Conservation (phyloP, 1,140 invertebrate genomes). For the Drosophila nigromelanica region DNA sequence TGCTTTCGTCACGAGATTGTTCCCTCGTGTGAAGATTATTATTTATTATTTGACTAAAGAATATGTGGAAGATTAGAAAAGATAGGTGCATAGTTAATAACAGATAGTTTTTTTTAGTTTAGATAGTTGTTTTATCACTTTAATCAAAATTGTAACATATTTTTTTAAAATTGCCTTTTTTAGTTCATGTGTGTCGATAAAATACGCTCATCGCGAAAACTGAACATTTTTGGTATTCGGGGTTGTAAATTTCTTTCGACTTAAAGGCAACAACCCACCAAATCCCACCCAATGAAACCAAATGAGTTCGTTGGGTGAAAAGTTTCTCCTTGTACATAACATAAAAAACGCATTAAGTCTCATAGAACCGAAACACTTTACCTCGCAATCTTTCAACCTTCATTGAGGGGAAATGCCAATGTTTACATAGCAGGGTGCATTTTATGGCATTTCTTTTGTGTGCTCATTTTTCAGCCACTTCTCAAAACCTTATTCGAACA, state of each 20-base stretch:
- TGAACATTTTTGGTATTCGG: slow-evolving; percentile 38
- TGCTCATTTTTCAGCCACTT: slow-evolving; percentile 30
- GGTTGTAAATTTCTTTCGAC: slow-evolving; percentile 53
- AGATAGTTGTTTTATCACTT: no score
- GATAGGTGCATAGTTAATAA: no score
- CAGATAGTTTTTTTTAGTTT: no score
- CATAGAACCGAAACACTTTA: slow-evolving; percentile 65
- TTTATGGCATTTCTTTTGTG: slow-evolving; percentile 52
- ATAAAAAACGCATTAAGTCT: slow-evolving; percentile 74
- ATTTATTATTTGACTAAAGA: no score
- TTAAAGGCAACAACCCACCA: slow-evolving; percentile 38
- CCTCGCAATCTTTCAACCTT: slow-evolving; percentile 59
- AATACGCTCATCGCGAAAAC: slow-evolving; percentile 35
- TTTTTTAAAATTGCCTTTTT: no score
- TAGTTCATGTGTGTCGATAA: slow-evolving; percentile 11
- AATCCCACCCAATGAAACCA: slow-evolving; percentile 36
- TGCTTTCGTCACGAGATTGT: no score
- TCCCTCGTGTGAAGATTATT: no score
- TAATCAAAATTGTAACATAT: no score
- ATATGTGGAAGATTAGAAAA: no score
- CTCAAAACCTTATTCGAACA: not conserved
- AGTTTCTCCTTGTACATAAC: slow-evolving; percentile 62
- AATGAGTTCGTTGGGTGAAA: slow-evolving; percentile 59
- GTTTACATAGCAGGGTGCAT: slow-evolving; percentile 76
- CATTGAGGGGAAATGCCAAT: slow-evolving; percentile 61